Evolutionary conservation across 2,113 vertebrate species (phyloP).

Genomic region (Argyrosomus japonicus): DNA sequence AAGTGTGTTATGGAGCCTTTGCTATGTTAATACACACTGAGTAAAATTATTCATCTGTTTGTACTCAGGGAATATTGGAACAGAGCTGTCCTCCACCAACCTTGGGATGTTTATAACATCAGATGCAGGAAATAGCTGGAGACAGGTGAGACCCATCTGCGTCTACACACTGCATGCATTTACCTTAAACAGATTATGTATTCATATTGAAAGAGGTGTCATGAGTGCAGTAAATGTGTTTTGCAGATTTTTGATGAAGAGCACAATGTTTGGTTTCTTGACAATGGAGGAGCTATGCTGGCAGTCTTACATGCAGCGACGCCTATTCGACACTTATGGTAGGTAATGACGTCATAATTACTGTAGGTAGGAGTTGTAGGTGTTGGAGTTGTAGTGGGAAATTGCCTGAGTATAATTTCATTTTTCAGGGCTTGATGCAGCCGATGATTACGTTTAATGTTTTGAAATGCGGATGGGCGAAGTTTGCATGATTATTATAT

Average conservation of each 20-base stretch:
- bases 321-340: slow-evolving; percentile 93
- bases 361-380: slow-evolving; percentile 22
- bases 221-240: slow-evolving; percentile 13
- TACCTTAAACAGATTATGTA: slow-evolving; percentile 20
- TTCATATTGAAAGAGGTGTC: slow-evolving; percentile 6
- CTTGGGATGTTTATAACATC: slow-evolving; percentile 93
- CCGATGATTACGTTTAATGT: slow-evolving; percentile 71
- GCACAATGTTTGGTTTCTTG: slow-evolving; percentile 95
- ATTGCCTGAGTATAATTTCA: slow-evolving; percentile 50
- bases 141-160: slow-evolving; percentile 87
- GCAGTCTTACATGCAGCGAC: slow-evolving; percentile 91
- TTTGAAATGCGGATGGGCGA: slow-evolving; percentile 75
- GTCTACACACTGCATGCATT: background rate
- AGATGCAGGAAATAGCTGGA: slow-evolving; percentile 96
- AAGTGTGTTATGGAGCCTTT: slow-evolving; percentile 42
- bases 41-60: slow-evolving; percentile 61
- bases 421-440: slow-evolving; percentile 25
- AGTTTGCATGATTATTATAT: slow-evolving; percentile 72
- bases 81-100: slow-evolving; percentile 91
- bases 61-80: slow-evolving; percentile 90
- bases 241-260: slow-evolving; percentile 95
- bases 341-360: slow-evolving; percentile 65
- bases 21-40: slow-evolving; percentile 56
- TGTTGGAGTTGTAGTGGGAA: slow-evolving; percentile 50
- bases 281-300: slow-evolving; percentile 94